Evolutionary conservation across 2,797 vertebrate genomes (phyloP).

Genomic region (Apodemus agrarius): DNA sequence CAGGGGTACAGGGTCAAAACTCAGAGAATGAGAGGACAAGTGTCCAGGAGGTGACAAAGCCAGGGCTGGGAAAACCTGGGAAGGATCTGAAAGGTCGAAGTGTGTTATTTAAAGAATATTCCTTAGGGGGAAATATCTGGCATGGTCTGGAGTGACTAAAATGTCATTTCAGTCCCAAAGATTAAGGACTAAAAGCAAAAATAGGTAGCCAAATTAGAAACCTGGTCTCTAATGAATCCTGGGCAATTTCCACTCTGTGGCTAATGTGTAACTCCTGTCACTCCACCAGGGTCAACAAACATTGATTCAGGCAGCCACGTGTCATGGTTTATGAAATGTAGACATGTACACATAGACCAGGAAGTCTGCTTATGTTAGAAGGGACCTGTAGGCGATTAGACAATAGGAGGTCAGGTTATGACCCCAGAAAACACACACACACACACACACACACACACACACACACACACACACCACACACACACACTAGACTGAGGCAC

Average conservation of each 20-base stretch:
- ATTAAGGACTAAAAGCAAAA: constrained; percentile 7
- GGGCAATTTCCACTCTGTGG: background rate
- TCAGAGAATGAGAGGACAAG: rapidly evolving
- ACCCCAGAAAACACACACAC: background rate
- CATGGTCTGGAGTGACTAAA: background rate
- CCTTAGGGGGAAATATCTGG: background rate
- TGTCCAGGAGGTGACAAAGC: background rate
- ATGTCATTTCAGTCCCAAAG: constrained; percentile 15
- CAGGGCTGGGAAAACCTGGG: background rate
- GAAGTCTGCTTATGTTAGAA: background rate
- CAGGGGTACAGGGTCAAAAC: too few relatives aligned
- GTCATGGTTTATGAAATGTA: background rate
- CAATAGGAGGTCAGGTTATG: background rate
- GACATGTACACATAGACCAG: background rate
- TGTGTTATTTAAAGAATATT: background rate
- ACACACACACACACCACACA: background rate
- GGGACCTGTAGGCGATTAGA: background rate
- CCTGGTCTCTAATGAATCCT: background rate
- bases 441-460: background rate
- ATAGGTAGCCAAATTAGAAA: background rate
- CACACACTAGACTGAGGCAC: too few relatives aligned
- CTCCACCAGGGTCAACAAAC: background rate
- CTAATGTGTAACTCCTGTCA: background rate
- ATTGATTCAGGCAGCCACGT: background rate
- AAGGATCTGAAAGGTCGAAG: background rate